Base-by-base conservation (phyloP, 2,797 vertebrate genomes). In the Acrocephalus scirpaceus region DNA sequence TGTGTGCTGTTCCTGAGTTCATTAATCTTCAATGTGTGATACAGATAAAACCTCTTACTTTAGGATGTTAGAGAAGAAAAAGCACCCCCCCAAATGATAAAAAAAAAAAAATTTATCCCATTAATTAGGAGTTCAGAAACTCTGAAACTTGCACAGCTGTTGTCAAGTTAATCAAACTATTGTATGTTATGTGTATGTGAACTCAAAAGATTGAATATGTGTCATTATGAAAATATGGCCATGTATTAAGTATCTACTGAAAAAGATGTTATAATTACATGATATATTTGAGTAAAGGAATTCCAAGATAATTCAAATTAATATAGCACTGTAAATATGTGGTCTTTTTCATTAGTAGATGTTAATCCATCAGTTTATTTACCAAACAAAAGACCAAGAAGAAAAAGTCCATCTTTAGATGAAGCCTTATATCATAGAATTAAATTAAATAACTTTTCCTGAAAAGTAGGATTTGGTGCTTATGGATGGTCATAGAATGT, bases 41-140 rank as follows among this genome's bases (percentile, higher is more conserved):
- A 36, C 0, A 66, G 26, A 74, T 74, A 50, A 5, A 65, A 65
- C 8, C 12, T 34, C 16, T 64, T n/a, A 29, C 19, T 7, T 82
- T 10, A 36, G 16, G 30, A 26, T 51, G 3, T n/a, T 44, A 42
- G 12, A 88, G 22, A 76, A 50, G 11, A 42, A 81, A 54, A 86
- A 18, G 61, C 3, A 32, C 16, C 7, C 4, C 2, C 3, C 0
- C 4, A n/a, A 54, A 34, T 40, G 8, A 54, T 74, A 50, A 21
- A 7, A 66, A 47, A 12, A 44, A 21, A 7, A 66, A 47, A 12
- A 44, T 47, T 73, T 2, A 0, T 17, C 11, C 44, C 53, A 45
- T 54, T 74, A 60, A 56, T n/a, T 70, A 16, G 30, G n/a, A 51
- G 16, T 56, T 44, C 3, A 4, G 16, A 75, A 26, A 27, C 3